Conservation (phyloP, 2,797 vertebrate genomes). For the Pagetopsis macropterus region DNA sequence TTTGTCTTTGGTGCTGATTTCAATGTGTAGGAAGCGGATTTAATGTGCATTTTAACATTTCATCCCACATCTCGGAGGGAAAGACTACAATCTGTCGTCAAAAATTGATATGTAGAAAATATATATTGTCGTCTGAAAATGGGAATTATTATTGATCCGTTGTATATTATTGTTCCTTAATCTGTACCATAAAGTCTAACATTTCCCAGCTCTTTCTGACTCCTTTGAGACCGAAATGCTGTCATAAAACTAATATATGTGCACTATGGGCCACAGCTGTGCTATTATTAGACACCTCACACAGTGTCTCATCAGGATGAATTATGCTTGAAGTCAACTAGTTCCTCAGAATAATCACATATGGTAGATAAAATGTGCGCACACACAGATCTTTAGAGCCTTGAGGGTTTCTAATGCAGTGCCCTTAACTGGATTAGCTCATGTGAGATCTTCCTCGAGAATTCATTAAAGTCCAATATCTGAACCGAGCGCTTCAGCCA, state of each 20-base stretch:
- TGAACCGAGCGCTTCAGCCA: conserved; percentile 1
- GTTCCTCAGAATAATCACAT: conserved; percentile 46
- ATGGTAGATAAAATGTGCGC: conserved; percentile 16
- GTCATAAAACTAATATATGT: not conserved
- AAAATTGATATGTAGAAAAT: not conserved
- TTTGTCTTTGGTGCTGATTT: conserved; percentile 29
- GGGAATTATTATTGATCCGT: conserved; percentile 11
- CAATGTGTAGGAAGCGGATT: not conserved
- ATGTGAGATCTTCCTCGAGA: conserved; percentile 11
- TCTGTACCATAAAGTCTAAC: not conserved
- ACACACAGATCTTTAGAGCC: conserved; percentile 17
- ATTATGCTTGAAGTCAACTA: conserved; percentile 68
- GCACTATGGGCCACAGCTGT: conserved; percentile 15
- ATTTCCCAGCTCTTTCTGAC: not conserved
- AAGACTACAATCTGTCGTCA: not conserved
- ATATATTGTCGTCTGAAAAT: conserved; percentile 14
- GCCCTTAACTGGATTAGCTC: conserved; percentile 10
- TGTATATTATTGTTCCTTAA: conserved; percentile 7
- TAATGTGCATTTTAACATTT: not conserved
- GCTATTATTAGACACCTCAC: conserved; percentile 36
- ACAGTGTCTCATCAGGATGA: conserved; percentile 59
- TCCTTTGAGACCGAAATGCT: conserved; percentile 2
- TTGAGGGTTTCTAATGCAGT: conserved; percentile 17
- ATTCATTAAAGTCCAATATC: conserved; percentile 28
- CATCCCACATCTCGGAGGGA: not conserved